These are phyloP conservation scores for Neomicropteryx cornuta DNA, from an alignment of 1,140 invertebrate species.

Conservation along the genomic window DNA sequence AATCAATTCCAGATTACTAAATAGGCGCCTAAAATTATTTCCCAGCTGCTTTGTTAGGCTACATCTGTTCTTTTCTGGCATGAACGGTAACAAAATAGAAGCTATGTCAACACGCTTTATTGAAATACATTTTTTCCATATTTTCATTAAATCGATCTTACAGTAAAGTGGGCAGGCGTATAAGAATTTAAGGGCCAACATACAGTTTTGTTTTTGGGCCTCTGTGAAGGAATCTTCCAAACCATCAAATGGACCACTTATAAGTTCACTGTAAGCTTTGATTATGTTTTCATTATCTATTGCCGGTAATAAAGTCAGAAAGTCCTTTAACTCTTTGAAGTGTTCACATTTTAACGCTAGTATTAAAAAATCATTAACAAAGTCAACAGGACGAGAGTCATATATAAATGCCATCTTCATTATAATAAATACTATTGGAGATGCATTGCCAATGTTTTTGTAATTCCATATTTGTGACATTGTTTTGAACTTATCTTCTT, in stretches of 20 bases:
- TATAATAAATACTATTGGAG: slow-evolving; percentile 8
- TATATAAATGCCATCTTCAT: slow-evolving; percentile 13
- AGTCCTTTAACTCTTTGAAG: slow-evolving; percentile 10
- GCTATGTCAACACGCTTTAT: slow-evolving; percentile 10
- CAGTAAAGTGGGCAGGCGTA: slow-evolving; percentile 10
- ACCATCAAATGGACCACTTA: slow-evolving; percentile 13
- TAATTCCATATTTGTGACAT: slow-evolving; percentile 13
- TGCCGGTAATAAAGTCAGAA: slow-evolving; percentile 7
- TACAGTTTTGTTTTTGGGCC: slow-evolving; percentile 13
- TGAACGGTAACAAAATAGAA: slow-evolving; percentile 10
- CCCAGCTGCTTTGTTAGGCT: too few species aligned
- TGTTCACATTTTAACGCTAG: slow-evolving; percentile 11
- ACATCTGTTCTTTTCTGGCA: too few species aligned
- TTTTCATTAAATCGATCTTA: slow-evolving; percentile 8
- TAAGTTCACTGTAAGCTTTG: slow-evolving; percentile 10
- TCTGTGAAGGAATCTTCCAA: slow-evolving; percentile 9
- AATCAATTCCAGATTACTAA: too few species aligned
- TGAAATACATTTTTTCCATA: slow-evolving; percentile 10
- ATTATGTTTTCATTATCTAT: slow-evolving; percentile 9
- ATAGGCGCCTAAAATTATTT: too few species aligned
- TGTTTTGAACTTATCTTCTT: slow-evolving; percentile 12
- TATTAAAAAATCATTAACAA: slow-evolving; percentile 10
- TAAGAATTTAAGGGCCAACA: slow-evolving; percentile 11
- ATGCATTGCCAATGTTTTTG: slow-evolving; percentile 8
- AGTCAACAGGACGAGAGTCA: slow-evolving; percentile 9